Conservation (phyloP, 2,113 vertebrate genomes). For the Indri indri region DNA sequence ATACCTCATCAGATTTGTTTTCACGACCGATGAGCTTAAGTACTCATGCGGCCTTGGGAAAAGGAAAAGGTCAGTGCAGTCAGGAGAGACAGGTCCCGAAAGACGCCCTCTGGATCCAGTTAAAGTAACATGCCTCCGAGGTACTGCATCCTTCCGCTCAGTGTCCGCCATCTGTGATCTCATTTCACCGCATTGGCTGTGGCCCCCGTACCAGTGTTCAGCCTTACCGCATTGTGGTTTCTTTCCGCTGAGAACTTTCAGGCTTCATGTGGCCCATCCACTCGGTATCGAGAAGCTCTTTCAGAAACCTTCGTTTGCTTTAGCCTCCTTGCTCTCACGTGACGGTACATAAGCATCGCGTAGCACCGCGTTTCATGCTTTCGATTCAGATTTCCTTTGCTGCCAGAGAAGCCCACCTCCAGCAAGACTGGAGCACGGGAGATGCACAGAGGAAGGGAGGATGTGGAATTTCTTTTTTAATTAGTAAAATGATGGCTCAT, state of each 20-base stretch:
- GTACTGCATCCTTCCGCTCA: conserved; percentile 92
- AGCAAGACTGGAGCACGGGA: neutral
- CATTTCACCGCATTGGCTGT: conserved; percentile 89
- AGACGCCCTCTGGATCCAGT: conserved; percentile 98
- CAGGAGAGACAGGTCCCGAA: conserved; percentile 96
- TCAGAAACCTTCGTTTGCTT: conserved; percentile 9
- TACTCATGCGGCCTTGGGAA: conserved; percentile 99
- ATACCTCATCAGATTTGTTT: conserved; percentile 99
- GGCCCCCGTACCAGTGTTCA: conserved; percentile 80
- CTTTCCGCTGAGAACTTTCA: conserved; percentile 5
- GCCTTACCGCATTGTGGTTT: conserved; percentile 63
- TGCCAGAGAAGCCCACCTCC: neutral
- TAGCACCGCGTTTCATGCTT: conserved; percentile 69
- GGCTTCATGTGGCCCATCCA: conserved; percentile 71
- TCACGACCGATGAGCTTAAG: conserved; percentile 99
- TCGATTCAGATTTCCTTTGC: conserved; percentile 35
- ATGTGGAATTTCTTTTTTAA: neutral
- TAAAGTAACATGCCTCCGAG: conserved; percentile 99
- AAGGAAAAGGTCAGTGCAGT: conserved; percentile 99
- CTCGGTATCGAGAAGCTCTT: conserved; percentile 33
- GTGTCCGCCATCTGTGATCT: conserved; percentile 86
- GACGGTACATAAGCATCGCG: conserved; percentile 15
- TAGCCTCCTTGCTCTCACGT: conserved; percentile 46
- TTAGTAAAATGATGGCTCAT: neutral
- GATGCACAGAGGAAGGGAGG: neutral